Conservation (phyloP, 2,888 invertebrate species). For the Kryphioiulus occultus region DNA sequence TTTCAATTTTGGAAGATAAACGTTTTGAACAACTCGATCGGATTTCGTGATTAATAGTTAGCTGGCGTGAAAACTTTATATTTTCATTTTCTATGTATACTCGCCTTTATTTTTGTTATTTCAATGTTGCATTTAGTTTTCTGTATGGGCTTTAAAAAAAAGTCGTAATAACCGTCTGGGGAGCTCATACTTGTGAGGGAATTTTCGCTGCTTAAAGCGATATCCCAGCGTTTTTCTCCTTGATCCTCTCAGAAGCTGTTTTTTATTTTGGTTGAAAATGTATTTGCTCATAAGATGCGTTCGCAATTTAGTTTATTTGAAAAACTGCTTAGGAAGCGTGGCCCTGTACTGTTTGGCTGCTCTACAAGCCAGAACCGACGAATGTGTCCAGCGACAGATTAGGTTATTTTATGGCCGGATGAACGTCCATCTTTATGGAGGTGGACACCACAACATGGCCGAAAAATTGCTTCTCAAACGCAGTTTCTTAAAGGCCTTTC, state of each 20-base stretch:
- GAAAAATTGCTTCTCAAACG: constrained; percentile 14
- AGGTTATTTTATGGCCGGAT: background rate
- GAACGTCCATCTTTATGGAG: background rate
- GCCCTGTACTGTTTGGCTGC: background rate
- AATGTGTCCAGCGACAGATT: constrained; percentile 7
- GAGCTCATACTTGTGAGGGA: background rate
- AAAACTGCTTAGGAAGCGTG: background rate
- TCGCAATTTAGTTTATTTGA: constrained; percentile 23
- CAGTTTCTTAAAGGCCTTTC: background rate
- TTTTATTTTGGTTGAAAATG: background rate
- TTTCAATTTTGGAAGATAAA: background rate
- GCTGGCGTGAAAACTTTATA: background rate
- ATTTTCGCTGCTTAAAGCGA: background rate
- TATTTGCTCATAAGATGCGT: background rate
- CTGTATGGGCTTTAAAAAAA: background rate
- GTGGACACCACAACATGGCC: background rate
- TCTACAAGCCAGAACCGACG: background rate
- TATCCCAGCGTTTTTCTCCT: background rate
- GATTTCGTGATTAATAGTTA: background rate
- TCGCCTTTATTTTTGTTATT: background rate
- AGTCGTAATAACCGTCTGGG: background rate
- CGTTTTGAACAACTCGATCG: background rate
- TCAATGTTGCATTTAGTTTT: background rate
- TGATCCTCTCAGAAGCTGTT: background rate
- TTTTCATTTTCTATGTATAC: background rate